These are phyloP conservation scores for Orchestia grillus DNA, from an alignment of 1,140 invertebrate genomes.

Conservation along the genomic window DNA sequence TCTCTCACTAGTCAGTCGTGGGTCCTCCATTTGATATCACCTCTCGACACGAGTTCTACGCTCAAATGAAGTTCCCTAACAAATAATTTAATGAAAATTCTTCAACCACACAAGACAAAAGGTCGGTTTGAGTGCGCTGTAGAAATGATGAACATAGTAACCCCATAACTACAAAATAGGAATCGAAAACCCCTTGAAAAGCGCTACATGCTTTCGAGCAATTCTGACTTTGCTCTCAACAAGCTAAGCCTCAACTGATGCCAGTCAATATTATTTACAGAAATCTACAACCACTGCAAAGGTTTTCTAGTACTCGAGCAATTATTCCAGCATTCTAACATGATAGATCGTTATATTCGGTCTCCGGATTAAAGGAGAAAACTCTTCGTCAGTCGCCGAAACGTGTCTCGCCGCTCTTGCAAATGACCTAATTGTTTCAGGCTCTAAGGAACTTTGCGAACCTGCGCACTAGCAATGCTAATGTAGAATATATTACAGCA, in stretches of 20 bases:
- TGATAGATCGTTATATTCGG: neutral
- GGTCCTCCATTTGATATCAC: slow-evolving; percentile 26
- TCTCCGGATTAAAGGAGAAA: neutral
- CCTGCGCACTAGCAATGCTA: slow-evolving; percentile 3
- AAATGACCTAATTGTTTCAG: neutral
- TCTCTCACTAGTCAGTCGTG: neutral
- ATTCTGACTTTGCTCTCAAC: slow-evolving; percentile 2
- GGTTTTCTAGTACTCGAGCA: neutral
- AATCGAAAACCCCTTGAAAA: neutral
- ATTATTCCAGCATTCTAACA: neutral
- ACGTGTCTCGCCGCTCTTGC: neutral
- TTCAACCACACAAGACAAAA: neutral
- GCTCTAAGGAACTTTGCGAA: neutral
- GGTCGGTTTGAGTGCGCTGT: neutral
- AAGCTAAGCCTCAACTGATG: slow-evolving; percentile 34
- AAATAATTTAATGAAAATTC: neutral
- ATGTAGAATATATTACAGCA: neutral
- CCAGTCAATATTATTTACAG: slow-evolving; percentile 48
- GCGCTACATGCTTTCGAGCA: neutral
- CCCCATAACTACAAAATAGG: neutral
- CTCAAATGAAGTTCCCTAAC: neutral
- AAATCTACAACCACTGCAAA: slow-evolving; percentile 48
- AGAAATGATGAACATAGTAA: neutral
- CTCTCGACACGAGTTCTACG: slow-evolving; percentile 11
- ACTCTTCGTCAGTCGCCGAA: neutral